phyloP scores from a whole-genome alignment of 2,113 vertebrate genomes.

The Xyrauchen texanus region DNA sequence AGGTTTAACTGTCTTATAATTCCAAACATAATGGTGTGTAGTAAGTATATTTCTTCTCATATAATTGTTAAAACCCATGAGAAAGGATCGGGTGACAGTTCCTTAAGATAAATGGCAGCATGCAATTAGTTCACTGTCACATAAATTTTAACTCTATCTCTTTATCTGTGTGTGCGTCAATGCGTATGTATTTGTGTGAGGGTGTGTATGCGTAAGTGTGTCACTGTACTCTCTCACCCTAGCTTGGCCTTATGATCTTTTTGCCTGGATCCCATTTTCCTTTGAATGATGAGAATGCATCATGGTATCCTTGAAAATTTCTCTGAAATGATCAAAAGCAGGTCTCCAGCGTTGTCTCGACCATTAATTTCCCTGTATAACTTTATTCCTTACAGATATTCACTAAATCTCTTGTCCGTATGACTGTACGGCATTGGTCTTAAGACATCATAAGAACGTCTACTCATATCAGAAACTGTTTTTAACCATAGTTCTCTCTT shows the following conservation, averaged over 20 bases:
- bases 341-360: neutral
- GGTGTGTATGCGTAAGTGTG: slow-evolving; percentile 9
- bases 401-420: neutral
- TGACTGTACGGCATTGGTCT: neutral
- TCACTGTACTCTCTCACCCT: too few species aligned
- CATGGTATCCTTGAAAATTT: slow-evolving; percentile 36
- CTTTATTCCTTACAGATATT: slow-evolving; percentile 41
- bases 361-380: slow-evolving; percentile 15
- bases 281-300: slow-evolving; percentile 29
- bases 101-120: slow-evolving; percentile 44
- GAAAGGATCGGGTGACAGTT: slow-evolving; percentile 39
- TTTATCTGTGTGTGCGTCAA: slow-evolving; percentile 30
- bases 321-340: slow-evolving; percentile 40
- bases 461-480: slow-evolving; percentile 28
- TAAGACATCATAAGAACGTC: slow-evolving; percentile 36
- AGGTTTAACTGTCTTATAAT: slow-evolving; percentile 6
- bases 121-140: slow-evolving; percentile 56
- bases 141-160: slow-evolving; percentile 53
- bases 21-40: neutral
- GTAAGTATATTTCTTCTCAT: slow-evolving; percentile 29
- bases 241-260: neutral
- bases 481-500: slow-evolving; percentile 44
- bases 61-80: slow-evolving; percentile 43
- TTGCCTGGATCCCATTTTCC: slow-evolving; percentile 1
- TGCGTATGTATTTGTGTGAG: slow-evolving; percentile 10